Base-by-base conservation (phyloP, 1,140 invertebrate species). In the Pseudomyrmex flavicornis region DNA sequence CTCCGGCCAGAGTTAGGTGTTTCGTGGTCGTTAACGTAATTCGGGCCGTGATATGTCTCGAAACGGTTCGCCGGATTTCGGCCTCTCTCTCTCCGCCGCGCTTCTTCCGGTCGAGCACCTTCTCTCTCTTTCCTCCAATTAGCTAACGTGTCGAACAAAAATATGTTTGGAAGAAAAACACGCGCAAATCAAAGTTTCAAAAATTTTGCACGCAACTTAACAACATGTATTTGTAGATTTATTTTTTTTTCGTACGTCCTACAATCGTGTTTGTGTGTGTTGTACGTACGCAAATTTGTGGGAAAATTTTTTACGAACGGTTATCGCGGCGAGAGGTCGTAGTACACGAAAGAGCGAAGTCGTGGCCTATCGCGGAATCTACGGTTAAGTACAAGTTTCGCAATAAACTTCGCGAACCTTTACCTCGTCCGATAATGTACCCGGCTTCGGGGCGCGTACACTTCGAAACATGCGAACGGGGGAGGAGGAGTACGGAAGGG, bases 141-240 rank as follows among this genome's bases (percentile, higher is more conserved):
- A 88, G 75, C 74, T 88, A 87, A 88, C 87, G 85, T 70, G 82
- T 77, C 52, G 9, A 70, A 65, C 44, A 76, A 87, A 88, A 87
- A 79, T 86, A 88, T 82, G 73, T 76, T 61, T 58, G 75, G 8
- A 22, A 2, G 13, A 50, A 20, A 79, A 79, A 79, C 54, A 20
- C 20, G 20, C 12, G 20, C 22, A 26, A 44, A 17, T 20, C 10
- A 7, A 1, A 20, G 54, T 74, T 85, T 86, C 75, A 35, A 35
- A 35, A 35, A 7, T 54, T 84, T 80, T 68, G 82, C 35, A 68
- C 54, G 63, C 50, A 44, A 72, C 54, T 88, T 88, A 87, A 88
- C 87, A 82, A 77, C 76, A 76, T 82, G 35, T 35, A 35, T 35
- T 7, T 7, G 4, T 35, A 7, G 35, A 35, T 35, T 7, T 0